Base-by-base conservation (phyloP, 2,113 vertebrate species). In the Canis aureus region DNA sequence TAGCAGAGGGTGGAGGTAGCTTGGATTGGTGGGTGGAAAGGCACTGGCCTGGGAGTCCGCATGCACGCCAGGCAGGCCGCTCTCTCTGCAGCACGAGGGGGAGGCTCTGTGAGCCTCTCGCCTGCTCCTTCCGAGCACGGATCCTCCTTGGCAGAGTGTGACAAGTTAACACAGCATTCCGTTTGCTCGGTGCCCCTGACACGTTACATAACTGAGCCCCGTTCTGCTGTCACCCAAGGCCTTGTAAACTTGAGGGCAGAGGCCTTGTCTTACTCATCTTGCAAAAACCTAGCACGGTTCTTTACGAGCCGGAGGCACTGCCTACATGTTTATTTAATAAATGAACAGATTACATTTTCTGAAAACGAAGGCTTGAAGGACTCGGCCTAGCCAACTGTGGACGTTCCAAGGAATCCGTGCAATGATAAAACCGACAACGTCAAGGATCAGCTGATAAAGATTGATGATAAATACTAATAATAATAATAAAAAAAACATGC, bases 221-320 rank as follows among this genome's bases (percentile, higher is more conserved):
- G 8, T 38, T 89, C 35, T 60, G 51, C 67, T 6, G 76, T 59
- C 43, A 73, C 19, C 51, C 88, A 51, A 79, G 81, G 55, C 27
- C 96, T 91, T 73, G 78, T 69, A 94, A 97, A 95, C n/a, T 93
- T 67, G 55, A 98, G 97, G 95, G 83, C 81, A 97, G 55, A 90
- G n/a, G 88, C 76, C 74, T 94, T 93, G 93, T 94, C 81, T 93
- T 59, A 89, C 73, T 92, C 76, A 92, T 96, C 87, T 38, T 64
- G 59, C 49, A 79, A 84, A 84, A 96, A 90, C 20, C 74, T 20
- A 89, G 87, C 23, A 76, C 19, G n/a, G 12, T 38, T 83, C 32
- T 85, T 92, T 59, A 74, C 81, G 57, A 10, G 51, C 35, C 11
- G 32, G 49, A 69, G 85, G 69, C 8, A 0, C 66, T 81, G 27